These are phyloP conservation scores for Diogma glabrata DNA, from an alignment of 2,888 invertebrate species.

Conservation along the genomic window DNA sequence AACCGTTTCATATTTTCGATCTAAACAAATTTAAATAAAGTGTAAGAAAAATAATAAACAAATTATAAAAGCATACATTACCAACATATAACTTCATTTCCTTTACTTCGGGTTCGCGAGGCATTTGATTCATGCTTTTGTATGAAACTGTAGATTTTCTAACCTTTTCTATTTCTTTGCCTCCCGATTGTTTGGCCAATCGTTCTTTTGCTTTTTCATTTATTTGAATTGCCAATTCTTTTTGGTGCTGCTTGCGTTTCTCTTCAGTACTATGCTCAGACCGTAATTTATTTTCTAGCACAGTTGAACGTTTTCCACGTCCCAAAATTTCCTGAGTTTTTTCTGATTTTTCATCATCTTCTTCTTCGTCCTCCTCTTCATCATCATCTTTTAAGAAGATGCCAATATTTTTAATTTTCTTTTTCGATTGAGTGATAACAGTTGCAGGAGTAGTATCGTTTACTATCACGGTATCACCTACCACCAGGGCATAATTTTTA, in stretches of 20 bases:
- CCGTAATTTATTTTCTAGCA: constrained; percentile 84
- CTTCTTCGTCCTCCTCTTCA: constrained; percentile 69
- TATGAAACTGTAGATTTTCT: constrained; percentile 93
- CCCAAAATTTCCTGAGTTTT: constrained; percentile 35
- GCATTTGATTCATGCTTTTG: constrained; percentile 84
- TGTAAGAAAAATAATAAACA: neutral
- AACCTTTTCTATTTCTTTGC: constrained; percentile 77
- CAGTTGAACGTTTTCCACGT: constrained; percentile 74
- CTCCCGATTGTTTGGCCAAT: constrained; percentile 74
- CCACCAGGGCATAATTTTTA: constrained; percentile 82
- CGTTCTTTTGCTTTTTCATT: constrained; percentile 91
- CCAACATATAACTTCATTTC: constrained; percentile 92
- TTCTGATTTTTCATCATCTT: constrained; percentile 62
- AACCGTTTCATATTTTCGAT: constrained; percentile 96
- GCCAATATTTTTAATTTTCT: constrained; percentile 89
- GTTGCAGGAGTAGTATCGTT: constrained; percentile 80
- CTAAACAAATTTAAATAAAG: constrained; percentile 38
- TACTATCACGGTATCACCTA: constrained; percentile 95
- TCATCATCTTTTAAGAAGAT: constrained; percentile 89
- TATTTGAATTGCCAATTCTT: constrained; percentile 77
- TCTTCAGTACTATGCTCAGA: constrained; percentile 95
- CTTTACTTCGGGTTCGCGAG: constrained; percentile 83
- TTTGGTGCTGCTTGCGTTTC: constrained; percentile 92
- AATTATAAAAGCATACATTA: constrained; percentile 35
- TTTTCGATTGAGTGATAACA: constrained; percentile 82